Evolutionary conservation across 23 tunicate species (phyloP), one percentile per base, ranked within the genome.

Genomic region (Ascidia mentula): DNA sequence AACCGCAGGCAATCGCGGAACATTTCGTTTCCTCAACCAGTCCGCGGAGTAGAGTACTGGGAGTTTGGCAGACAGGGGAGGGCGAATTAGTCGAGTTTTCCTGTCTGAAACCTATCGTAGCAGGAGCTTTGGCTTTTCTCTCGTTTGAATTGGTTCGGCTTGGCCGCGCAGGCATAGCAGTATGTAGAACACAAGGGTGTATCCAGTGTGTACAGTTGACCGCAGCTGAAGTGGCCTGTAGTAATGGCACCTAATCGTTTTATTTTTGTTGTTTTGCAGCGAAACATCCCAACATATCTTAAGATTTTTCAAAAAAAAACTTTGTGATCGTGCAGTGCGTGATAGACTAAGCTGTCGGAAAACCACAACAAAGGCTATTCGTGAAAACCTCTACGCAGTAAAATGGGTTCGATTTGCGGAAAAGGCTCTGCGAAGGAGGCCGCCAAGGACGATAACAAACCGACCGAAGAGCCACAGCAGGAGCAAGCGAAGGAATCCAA

Each of bases 321-420:
- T n/a, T n/a, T n/a, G n/a, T n/a, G n/a, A n/a, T n/a, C n/a, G n/a
- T n/a, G n/a, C n/a, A n/a, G n/a, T n/a, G n/a, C n/a, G n/a, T n/a
- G n/a, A n/a, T n/a, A n/a, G n/a, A n/a, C n/a, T n/a, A n/a, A n/a
- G n/a, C n/a, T n/a, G n/a, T n/a, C n/a, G 7, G 65, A 6, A 53
- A 9, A 53, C 65, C 1, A 53, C 65, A 53, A 1, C 7, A 5
- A 53, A n/a, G n/a, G n/a, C n/a, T n/a, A n/a, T n/a, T n/a, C n/a
- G n/a, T n/a, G n/a, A n/a, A n/a, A n/a, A n/a, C n/a, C n/a, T n/a
- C n/a, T n/a, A n/a, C n/a, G n/a, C n/a, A n/a, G n/a, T n/a, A n/a
- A n/a, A 73, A 86, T 86, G 90, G 90, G 90, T 13, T 79, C 90
- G 42, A 73, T 86, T 35, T 86, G 90, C 73, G 90, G 90, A 17